Evolutionary conservation across 2,888 invertebrate genomes (phyloP).

Genomic region (Lithophane semibrunnea): DNA sequence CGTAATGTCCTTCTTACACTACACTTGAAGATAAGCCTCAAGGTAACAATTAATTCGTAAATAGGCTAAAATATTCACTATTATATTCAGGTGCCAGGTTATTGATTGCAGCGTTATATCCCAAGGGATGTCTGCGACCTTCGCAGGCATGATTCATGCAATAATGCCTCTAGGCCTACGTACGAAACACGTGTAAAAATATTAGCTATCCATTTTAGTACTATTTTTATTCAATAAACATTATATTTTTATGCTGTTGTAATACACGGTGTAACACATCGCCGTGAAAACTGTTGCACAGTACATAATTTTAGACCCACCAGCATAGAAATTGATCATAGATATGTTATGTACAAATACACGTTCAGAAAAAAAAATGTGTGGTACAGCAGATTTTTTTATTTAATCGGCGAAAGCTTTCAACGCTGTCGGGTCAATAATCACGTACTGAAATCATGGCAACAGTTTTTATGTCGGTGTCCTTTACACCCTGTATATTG

Average conservation of each 20-base stretch:
- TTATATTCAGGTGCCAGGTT: conserved; percentile 22
- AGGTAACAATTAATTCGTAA: too few relatives aligned
- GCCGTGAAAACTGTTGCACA: too few relatives aligned
- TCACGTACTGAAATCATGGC: background rate
- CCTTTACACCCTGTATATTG: background rate
- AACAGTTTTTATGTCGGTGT: background rate
- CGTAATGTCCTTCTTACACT: too few relatives aligned
- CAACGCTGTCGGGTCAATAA: too few relatives aligned
- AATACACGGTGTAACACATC: background rate
- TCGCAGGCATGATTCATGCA: conserved; percentile 28
- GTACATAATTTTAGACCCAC: too few relatives aligned
- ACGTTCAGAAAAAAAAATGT: too few relatives aligned
- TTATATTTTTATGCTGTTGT: background rate
- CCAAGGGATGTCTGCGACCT: conserved; percentile 29
- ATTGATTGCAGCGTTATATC: conserved; percentile 26
- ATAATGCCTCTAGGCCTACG: conserved; percentile 10
- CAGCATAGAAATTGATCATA: too few relatives aligned
- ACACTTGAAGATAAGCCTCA: too few relatives aligned
- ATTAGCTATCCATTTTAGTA: background rate
- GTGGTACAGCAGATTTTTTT: too few relatives aligned
- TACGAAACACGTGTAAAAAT: conserved; percentile 7
- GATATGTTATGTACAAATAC: too few relatives aligned
- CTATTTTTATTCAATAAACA: background rate
- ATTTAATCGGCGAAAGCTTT: too few relatives aligned
- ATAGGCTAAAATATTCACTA: conserved; percentile 21